Evolutionary conservation across 2,888 invertebrate species (phyloP).

Genomic region (Xestia sexstrigata): DNA sequence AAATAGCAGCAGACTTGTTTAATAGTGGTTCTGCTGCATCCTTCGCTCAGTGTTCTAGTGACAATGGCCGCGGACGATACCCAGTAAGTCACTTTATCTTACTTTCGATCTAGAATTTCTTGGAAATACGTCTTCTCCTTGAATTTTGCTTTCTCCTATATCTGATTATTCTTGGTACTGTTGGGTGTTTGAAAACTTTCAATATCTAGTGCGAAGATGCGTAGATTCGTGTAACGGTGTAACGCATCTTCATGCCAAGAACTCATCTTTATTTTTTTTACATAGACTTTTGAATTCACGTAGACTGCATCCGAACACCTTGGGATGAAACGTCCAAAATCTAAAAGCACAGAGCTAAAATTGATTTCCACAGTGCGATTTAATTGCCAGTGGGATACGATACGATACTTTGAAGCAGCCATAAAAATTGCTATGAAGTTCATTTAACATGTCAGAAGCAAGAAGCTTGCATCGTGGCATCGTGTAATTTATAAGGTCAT

Average conservation of each 20-base stretch:
- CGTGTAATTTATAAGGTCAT: background rate
- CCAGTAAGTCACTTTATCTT: slow-evolving; percentile 59
- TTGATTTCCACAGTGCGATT: background rate
- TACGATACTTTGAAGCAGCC: background rate
- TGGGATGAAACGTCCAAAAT: background rate
- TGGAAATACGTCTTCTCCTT: slow-evolving; percentile 1
- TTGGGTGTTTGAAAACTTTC: slow-evolving; percentile 2
- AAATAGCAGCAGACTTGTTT: slow-evolving; percentile 49
- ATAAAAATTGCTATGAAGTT: background rate
- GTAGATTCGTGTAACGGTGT: no score
- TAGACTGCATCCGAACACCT: background rate
- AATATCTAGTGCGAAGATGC: background rate
- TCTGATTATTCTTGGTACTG: background rate
- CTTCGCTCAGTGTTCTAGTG: slow-evolving; percentile 50
- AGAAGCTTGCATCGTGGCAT: background rate
- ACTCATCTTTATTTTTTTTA: background rate
- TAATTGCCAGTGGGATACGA: background rate
- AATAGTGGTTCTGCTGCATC: slow-evolving; percentile 15
- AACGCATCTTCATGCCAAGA: background rate
- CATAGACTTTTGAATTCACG: background rate
- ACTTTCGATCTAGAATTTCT: background rate
- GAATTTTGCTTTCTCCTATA: background rate
- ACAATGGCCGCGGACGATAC: slow-evolving; percentile 65
- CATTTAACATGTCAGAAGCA: background rate
- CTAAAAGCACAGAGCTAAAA: background rate